Evolutionary conservation across 2,113 vertebrate genomes (phyloP).

Genomic region (Mugil cephalus): DNA sequence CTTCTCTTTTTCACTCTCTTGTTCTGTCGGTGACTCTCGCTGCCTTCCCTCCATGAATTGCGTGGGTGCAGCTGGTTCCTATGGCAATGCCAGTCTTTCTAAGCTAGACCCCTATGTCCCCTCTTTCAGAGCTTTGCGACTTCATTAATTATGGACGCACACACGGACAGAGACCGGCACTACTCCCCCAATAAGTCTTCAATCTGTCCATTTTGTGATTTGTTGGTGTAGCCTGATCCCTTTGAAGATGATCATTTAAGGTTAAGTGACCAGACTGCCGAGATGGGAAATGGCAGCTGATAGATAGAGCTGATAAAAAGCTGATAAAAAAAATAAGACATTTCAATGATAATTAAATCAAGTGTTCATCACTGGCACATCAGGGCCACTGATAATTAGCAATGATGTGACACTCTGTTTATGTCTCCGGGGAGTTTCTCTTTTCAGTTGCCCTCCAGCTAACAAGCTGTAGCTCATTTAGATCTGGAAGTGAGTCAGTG

Average conservation of each 20-base stretch:
- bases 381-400: slow-evolving; percentile 66
- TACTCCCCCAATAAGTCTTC: slow-evolving; percentile 40
- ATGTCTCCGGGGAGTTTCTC: slow-evolving; percentile 52
- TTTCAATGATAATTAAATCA: slow-evolving; percentile 71
- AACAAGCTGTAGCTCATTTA: slow-evolving; percentile 43
- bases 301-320: slow-evolving; percentile 25
- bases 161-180: slow-evolving; percentile 15
- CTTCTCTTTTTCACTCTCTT: slow-evolving; percentile 35
- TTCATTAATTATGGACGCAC: slow-evolving; percentile 57
- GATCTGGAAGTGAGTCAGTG: neutral
- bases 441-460: slow-evolving; percentile 46
- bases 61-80: slow-evolving; percentile 72
- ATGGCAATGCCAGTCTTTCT: slow-evolving; percentile 72
- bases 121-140: slow-evolving; percentile 29
- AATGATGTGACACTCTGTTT: slow-evolving; percentile 59
- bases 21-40: slow-evolving; percentile 54
- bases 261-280: slow-evolving; percentile 5
- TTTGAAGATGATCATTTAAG: slow-evolving; percentile 22
- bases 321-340: slow-evolving; percentile 60
- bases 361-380: slow-evolving; percentile 68
- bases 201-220: slow-evolving; percentile 27
- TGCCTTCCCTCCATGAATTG: slow-evolving; percentile 48
- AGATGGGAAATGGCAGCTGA: slow-evolving; percentile 7
- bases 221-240: slow-evolving; percentile 11
- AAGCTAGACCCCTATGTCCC: slow-evolving; percentile 66